Evolutionary conservation across 2,888 invertebrate genomes (phyloP).

Genomic region (Zele albiditarsus): DNA sequence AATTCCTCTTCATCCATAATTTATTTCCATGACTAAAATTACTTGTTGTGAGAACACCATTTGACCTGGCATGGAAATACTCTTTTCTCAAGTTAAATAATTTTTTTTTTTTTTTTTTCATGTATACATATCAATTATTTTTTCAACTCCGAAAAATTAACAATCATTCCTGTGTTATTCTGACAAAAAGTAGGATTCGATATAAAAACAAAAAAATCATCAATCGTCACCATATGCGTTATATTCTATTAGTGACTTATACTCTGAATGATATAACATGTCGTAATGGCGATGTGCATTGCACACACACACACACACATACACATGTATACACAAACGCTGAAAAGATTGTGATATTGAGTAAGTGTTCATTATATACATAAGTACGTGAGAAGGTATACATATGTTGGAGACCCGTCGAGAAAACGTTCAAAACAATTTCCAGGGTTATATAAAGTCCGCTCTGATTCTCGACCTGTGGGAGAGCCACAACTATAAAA

Average conservation of each 20-base stretch:
- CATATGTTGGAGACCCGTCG: constrained; percentile 23
- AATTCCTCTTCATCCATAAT: no score
- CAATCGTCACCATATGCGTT: neutral
- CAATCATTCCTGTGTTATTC: neutral
- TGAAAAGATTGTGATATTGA: constrained; percentile 36
- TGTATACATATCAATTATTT: no score
- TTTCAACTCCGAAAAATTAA: no score
- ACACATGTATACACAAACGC: constrained; percentile 35
- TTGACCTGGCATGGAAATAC: no score
- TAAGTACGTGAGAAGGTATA: constrained; percentile 30
- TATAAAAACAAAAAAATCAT: neutral
- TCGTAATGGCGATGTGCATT: constrained; percentile 3
- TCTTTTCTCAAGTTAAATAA: no score
- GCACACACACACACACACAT: constrained; percentile 36
- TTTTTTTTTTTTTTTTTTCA: no score
- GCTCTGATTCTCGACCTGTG: constrained; percentile 61
- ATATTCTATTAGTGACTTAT: neutral
- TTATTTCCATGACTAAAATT: no score
- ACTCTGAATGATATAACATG: constrained; percentile 4
- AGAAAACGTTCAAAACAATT: constrained; percentile 61
- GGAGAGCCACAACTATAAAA: constrained; percentile 39
- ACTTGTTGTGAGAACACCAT: no score
- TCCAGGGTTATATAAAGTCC: constrained; percentile 64
- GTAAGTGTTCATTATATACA: constrained; percentile 24
- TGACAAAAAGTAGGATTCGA: neutral